phyloP scores from a whole-genome alignment of 2,888 invertebrate genomes.

The Aromia moschata region DNA sequence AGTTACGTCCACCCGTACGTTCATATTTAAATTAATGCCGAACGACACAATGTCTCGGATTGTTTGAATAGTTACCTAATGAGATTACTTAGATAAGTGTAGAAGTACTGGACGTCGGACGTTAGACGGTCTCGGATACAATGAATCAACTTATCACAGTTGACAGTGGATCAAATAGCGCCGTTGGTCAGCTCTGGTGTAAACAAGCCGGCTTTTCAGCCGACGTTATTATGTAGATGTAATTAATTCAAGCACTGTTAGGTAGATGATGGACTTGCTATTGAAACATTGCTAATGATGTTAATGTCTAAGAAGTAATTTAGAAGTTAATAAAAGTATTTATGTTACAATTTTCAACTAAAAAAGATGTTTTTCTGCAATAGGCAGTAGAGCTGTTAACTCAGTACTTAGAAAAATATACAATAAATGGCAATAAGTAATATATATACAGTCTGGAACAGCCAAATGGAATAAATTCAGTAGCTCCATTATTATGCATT shows the following conservation, averaged over 20 bases:
- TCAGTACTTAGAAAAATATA: too few relatives aligned
- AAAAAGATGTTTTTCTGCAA: too few relatives aligned
- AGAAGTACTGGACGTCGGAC: not conserved
- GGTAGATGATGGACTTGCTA: slow-evolving; percentile 62
- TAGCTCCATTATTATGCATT: too few relatives aligned
- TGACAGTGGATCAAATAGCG: slow-evolving; percentile 46
- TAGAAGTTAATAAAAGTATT: too few relatives aligned
- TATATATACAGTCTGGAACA: too few relatives aligned
- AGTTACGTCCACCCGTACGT: not conserved
- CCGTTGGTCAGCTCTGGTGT: slow-evolving; percentile 43
- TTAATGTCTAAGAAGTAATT: too few relatives aligned
- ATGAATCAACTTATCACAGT: slow-evolving; percentile 52
- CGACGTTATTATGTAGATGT: slow-evolving; percentile 42
- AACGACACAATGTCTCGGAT: slow-evolving; percentile 4
- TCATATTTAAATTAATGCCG: not conserved
- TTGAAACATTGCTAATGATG: slow-evolving; percentile 60
- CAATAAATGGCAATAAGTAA: too few relatives aligned
- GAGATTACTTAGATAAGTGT: slow-evolving; percentile 15
- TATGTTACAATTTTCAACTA: too few relatives aligned
- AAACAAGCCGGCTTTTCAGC: slow-evolving; percentile 47
- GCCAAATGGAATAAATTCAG: too few relatives aligned
- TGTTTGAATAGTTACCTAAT: slow-evolving; percentile 16
- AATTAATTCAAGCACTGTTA: slow-evolving; percentile 59
- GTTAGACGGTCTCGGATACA: slow-evolving; percentile 27
- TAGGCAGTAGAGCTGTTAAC: too few relatives aligned